These are phyloP conservation scores for Hirtodrosophila confusa DNA, from an alignment of 2,888 invertebrate genomes.

Conservation along the genomic window DNA sequence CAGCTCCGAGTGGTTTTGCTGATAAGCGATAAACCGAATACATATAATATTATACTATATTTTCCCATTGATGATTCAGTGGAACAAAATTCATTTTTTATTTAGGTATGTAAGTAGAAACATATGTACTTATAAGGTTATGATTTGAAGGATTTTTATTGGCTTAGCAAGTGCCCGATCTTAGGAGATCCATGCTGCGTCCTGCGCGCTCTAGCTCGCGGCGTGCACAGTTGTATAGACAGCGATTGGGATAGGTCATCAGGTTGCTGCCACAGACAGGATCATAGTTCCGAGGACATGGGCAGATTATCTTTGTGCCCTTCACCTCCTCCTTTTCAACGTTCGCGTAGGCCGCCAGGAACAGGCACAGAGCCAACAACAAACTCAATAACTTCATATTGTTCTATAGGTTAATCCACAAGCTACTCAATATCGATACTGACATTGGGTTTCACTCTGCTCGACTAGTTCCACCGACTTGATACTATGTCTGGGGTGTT, in stretches of 20 bases:
- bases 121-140: background rate
- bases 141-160: background rate
- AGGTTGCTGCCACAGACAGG: conserved; percentile 78
- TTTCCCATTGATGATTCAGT: conserved; percentile 47
- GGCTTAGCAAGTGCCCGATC: conserved; percentile 68
- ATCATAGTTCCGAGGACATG: conserved; percentile 76
- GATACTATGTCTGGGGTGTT: conserved; percentile 19
- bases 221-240: conserved; percentile 69
- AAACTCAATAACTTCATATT: conserved; percentile 63
- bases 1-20: conserved; percentile 23
- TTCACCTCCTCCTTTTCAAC: conserved; percentile 18
- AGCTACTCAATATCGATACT: conserved; percentile 56
- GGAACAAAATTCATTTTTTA: background rate
- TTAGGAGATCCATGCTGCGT: conserved; percentile 67
- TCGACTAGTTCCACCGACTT: conserved; percentile 13
- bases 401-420: conserved; percentile 60
- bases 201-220: conserved; percentile 63
- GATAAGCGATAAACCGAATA: conserved; percentile 50
- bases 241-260: conserved; percentile 75
- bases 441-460: conserved; percentile 12
- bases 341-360: conserved; percentile 45
- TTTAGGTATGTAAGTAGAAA: conserved; percentile 2
- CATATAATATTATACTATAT: conserved; percentile 20
- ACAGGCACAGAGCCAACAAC: conserved; percentile 60
- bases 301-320: conserved; percentile 41